These are phyloP conservation scores for Adelognathus sp. DNA, from an alignment of 2,888 invertebrate genomes.

Conservation along the genomic window DNA sequence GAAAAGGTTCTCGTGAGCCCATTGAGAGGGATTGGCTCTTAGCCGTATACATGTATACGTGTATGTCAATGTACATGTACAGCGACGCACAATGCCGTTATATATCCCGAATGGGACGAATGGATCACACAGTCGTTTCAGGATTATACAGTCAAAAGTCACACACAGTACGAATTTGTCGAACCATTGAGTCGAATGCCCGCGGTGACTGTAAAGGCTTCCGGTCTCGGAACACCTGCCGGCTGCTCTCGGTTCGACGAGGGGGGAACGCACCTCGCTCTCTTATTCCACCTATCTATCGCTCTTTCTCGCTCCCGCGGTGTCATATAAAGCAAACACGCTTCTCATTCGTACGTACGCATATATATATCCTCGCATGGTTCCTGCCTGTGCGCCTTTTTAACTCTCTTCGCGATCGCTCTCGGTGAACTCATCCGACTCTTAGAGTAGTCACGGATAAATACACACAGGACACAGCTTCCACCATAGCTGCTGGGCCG, in stretches of 20 bases:
- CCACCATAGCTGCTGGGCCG: not conserved
- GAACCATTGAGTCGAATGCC: slow-evolving; percentile 76
- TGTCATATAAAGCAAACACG: not conserved
- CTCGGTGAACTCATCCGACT: slow-evolving; percentile 8
- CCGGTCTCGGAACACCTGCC: slow-evolving; percentile 79
- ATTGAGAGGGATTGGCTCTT: slow-evolving; percentile 16
- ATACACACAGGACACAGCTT: not conserved
- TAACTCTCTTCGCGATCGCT: not conserved
- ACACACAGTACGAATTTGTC: slow-evolving; percentile 79
- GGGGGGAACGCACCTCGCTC: not conserved
- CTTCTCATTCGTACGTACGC: not conserved
- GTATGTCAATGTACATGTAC: slow-evolving; percentile 11
- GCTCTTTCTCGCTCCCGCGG: not conserved
- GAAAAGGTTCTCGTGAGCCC: slow-evolving; percentile 28
- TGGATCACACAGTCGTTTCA: slow-evolving; percentile 50
- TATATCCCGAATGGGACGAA: slow-evolving; percentile 69
- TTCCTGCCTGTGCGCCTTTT: not conserved
- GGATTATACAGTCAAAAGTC: slow-evolving; percentile 81
- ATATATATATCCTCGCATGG: not conserved
- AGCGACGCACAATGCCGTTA: slow-evolving; percentile 47
- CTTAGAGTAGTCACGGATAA: not conserved
- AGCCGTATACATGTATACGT: slow-evolving; percentile 17
- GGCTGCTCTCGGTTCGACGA: slow-evolving; percentile 59
- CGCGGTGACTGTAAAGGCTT: slow-evolving; percentile 76
- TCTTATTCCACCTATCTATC: not conserved